Evolutionary conservation across 2,888 invertebrate species (phyloP).

Genomic region (Drosophila nigricruria): DNA sequence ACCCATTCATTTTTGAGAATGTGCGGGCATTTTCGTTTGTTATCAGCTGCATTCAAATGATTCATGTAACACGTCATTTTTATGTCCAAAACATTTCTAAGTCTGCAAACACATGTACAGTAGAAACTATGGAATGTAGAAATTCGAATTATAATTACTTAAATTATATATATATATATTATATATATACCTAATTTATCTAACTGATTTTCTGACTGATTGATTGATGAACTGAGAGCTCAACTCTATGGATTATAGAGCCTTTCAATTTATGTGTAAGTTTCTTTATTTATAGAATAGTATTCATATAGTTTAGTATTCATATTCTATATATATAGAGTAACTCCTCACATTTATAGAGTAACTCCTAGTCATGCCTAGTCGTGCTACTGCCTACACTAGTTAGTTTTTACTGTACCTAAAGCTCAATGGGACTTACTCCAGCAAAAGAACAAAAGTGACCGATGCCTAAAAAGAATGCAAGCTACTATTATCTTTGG

Average conservation of each 20-base stretch:
- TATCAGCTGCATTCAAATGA: conserved; percentile 42
- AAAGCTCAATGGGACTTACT: conserved; percentile 2
- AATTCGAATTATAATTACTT: not conserved
- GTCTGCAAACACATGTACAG: conserved; percentile 3
- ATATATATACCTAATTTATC: not conserved
- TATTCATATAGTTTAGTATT: not conserved
- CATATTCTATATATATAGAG: not conserved
- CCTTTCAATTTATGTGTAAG: not conserved
- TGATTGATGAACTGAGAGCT: not conserved
- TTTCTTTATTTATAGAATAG: not conserved
- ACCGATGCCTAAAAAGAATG: conserved; percentile 28
- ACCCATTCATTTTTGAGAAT: not conserved
- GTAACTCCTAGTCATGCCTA: not conserved
- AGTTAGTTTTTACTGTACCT: conserved; percentile 5
- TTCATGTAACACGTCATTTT: conserved; percentile 30
- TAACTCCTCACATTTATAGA: not conserved
- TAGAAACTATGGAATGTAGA: not conserved
- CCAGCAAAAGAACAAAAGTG: conserved; percentile 15
- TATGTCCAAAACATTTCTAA: not conserved
- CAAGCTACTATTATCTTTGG: conserved; percentile 28
- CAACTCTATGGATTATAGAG: not conserved
- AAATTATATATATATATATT: too few relatives aligned
- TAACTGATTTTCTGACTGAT: not conserved
- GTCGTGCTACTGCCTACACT: not conserved
- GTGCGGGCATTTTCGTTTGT: conserved; percentile 12